A percentile compares a stretch with the other conserved stretches of the same genome.
Conservation (phyloP, 1,140 invertebrate species). For the Helicorthomorpha holstii region DNA sequence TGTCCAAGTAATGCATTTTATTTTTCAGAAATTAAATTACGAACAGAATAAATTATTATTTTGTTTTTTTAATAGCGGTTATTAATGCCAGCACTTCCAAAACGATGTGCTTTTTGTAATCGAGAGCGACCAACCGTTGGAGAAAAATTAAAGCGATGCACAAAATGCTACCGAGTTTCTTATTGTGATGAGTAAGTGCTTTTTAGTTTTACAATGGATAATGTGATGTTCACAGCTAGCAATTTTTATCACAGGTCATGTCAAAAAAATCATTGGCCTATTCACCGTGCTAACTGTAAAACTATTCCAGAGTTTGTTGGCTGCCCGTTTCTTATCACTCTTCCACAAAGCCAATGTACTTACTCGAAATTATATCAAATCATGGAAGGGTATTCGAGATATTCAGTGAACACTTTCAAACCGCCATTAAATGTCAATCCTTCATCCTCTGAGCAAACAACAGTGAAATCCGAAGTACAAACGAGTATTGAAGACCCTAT, state of each 20-base stretch:
- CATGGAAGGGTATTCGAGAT: slow-evolving; percentile 27
- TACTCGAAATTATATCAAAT: slow-evolving; percentile 25
- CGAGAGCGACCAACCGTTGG: slow-evolving; percentile 16
- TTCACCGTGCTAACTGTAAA: slow-evolving; percentile 24
- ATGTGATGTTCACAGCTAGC: background rate
- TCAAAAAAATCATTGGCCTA: slow-evolving; percentile 28
- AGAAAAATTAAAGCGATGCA: slow-evolving; percentile 26
- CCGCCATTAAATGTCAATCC: slow-evolving; percentile 9
- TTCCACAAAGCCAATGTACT: slow-evolving; percentile 29
- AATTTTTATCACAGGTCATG: slow-evolving; percentile 19
- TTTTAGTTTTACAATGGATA: background rate
- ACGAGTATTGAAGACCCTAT: background rate
- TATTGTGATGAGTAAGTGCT: slow-evolving; percentile 30
- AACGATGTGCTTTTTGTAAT: slow-evolving; percentile 22
- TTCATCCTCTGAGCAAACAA: background rate
- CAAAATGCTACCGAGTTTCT: slow-evolving; percentile 26
- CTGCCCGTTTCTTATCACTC: slow-evolving; percentile 30
- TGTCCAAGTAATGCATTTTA: slow-evolving; percentile 17
- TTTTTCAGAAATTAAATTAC: background rate
- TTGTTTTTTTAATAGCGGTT: slow-evolving; percentile 19
- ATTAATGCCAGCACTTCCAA: slow-evolving; percentile 20
- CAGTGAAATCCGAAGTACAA: too few relatives aligned
- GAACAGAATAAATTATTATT: background rate
- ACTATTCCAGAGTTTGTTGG: slow-evolving; percentile 27
- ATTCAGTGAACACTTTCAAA: slow-evolving; percentile 16